Percentiles rank a stretch among this genome's conserved stretches.
Evolutionary conservation across 2,888 invertebrate species (phyloP).

Genomic region (Eledone cirrhosa): DNA sequence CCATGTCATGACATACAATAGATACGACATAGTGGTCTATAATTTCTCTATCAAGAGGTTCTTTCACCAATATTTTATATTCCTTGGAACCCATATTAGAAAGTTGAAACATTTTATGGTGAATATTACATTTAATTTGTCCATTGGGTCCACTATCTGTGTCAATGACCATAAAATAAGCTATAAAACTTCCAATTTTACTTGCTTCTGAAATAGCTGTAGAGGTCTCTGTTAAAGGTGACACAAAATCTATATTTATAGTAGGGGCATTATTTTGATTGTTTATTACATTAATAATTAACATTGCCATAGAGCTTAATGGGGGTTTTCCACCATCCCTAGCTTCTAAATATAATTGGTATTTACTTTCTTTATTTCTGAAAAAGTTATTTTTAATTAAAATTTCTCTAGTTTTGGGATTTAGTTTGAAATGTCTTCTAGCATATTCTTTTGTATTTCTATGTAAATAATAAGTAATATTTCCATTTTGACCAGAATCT

Average conservation of each 20-base stretch:
- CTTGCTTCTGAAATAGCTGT: background rate
- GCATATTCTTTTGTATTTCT: conserved; percentile 1
- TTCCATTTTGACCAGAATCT: conserved; percentile 11
- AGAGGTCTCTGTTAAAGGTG: background rate
- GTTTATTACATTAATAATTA: conserved; percentile 4
- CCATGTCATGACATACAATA: conserved; percentile 9
- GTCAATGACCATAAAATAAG: conserved; percentile 17
- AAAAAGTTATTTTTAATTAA: background rate
- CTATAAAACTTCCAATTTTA: conserved; percentile 15
- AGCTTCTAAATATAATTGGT: background rate
- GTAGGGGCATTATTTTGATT: conserved; percentile 14
- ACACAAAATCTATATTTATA: conserved; percentile 23
- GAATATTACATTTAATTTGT: background rate
- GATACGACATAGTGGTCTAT: conserved; percentile 14
- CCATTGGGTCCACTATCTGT: conserved; percentile 15
- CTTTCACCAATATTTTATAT: conserved; percentile 11
- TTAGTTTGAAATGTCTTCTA: background rate
- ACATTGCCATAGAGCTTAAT: conserved; percentile 10
- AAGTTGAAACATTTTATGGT: conserved; percentile 15
- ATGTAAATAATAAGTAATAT: background rate
- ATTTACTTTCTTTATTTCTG: background rate
- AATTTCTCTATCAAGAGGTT: conserved; percentile 12
- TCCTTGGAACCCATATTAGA: conserved; percentile 14
- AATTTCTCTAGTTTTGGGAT: background rate
- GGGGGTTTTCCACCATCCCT: conserved; percentile 17